phyloP scores from a whole-genome alignment of 2,113 vertebrate species.

The Trogon surrucura region DNA sequence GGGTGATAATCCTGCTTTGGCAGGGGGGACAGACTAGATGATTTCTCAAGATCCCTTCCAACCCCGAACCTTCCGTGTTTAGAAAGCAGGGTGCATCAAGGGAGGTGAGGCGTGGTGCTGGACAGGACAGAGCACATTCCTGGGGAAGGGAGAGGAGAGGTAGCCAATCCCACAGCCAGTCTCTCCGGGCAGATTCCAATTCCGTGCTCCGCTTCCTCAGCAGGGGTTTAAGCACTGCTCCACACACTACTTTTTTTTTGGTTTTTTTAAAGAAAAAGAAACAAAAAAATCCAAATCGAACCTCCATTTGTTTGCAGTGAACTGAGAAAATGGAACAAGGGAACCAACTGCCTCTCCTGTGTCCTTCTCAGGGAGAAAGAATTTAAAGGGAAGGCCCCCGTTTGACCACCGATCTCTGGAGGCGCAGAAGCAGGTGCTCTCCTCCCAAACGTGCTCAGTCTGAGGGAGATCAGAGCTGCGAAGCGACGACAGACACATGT shows the following conservation, averaged over 20 bases:
- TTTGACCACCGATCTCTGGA: background rate
- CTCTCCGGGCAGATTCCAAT: background rate
- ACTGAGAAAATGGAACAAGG: background rate
- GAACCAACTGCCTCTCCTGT: background rate
- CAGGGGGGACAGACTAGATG: too few species aligned
- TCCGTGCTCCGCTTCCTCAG: background rate
- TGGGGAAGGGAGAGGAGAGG: background rate
- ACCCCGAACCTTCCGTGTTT: too few species aligned
- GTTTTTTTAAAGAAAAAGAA: background rate
- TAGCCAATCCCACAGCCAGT: background rate
- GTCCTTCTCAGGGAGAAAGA: background rate
- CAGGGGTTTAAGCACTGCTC: background rate
- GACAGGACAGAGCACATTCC: background rate
- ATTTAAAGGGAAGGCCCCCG: background rate
- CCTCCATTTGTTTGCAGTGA: background rate
- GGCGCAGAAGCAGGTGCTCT: background rate
- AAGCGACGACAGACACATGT: background rate
- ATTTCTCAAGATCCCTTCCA: too few species aligned
- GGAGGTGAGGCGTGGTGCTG: background rate
- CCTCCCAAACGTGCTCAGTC: background rate
- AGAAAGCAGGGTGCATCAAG: background rate
- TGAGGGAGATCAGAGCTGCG: background rate
- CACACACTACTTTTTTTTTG: background rate
- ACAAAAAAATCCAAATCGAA: background rate
- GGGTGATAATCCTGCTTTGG: too few species aligned